Evolutionary conservation across 2,113 vertebrate genomes (phyloP).

Genomic region (cat (Felis catus)): F.catus_Fca126_mat1.0 CM031413.1:7813001-7813500

Average conservation of each 20-base stretch:
- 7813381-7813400: neutral
- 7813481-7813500: neutral
- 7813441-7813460: neutral
- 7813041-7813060: constrained; percentile 91
- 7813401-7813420: too few species aligned
- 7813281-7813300: too few species aligned
- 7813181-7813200: constrained; percentile 87
- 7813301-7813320: neutral
- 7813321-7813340: too few species aligned
- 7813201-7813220: neutral
- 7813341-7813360: neutral
- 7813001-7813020: neutral
- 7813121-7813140: constrained; percentile 88
- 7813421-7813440: neutral
- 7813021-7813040: constrained; percentile 84
- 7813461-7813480: neutral
- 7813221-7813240: fast-evolving
- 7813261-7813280: neutral
- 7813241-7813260: neutral
- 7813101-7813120: constrained; percentile 92
- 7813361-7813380: neutral
- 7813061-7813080: constrained; percentile 91
- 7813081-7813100: constrained; percentile 89
- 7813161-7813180: constrained; percentile 92
- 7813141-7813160: constrained; percentile 88